These are phyloP conservation scores for Aspiorhynchus laticeps DNA, from an alignment of 2,113 vertebrate species.

Conservation along the genomic window DNA sequence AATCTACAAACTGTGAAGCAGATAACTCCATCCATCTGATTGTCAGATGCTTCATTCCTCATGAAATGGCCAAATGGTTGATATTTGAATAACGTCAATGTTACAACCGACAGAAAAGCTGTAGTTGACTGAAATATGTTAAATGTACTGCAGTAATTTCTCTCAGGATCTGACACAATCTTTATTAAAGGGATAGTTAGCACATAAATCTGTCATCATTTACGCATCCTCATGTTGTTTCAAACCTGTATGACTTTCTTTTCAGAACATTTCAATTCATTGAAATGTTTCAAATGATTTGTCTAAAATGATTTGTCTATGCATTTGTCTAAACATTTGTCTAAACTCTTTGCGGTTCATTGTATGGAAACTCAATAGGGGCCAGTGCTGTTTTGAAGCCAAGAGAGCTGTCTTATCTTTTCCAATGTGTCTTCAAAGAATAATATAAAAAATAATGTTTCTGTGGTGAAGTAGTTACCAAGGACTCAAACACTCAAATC, in stretches of 20 bases:
- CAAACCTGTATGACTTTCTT: not conserved
- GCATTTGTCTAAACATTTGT: not conserved
- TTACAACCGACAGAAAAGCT: not conserved
- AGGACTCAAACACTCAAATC: not conserved
- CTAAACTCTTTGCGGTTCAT: too few species aligned
- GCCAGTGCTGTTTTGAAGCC: too few species aligned
- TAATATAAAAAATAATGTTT: not conserved
- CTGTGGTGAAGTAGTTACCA: not conserved
- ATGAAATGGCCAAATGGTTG: not conserved
- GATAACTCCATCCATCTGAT: constrained; percentile 28
- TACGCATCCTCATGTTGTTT: not conserved
- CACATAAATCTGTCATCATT: not conserved
- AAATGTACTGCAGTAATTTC: not conserved
- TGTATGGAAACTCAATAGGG: too few species aligned
- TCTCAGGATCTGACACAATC: not conserved
- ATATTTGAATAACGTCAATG: not conserved
- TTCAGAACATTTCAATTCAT: not conserved
- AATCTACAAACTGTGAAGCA: constrained; percentile 20
- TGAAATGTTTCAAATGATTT: not conserved
- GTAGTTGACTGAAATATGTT: not conserved
- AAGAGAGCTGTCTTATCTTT: not conserved
- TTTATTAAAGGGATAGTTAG: not conserved
- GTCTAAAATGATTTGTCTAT: too few species aligned
- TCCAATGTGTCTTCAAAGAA: not conserved
- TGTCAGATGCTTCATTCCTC: constrained; percentile 4